Conservation (phyloP, 2,888 invertebrate species). For the Aporophyla lueneburgensis region DNA sequence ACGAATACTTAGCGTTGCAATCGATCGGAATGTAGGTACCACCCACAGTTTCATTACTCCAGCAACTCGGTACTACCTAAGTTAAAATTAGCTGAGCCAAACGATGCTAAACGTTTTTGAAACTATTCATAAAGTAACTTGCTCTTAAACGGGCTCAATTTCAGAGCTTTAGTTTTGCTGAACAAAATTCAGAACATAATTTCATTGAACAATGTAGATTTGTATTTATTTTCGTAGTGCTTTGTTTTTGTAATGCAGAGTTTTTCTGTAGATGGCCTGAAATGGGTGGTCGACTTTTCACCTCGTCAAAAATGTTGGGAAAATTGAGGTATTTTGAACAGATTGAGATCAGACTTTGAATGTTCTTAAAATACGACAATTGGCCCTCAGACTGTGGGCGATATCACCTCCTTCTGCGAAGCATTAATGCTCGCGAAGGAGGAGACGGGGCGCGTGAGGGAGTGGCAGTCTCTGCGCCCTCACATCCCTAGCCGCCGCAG, state of each 20-base stretch:
- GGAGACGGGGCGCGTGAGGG: too few species aligned
- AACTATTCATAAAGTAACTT: conserved; percentile 23
- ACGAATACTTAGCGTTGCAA: neutral
- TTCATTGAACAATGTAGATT: neutral
- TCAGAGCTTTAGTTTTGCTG: neutral
- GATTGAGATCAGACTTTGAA: too few species aligned
- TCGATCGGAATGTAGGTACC: neutral
- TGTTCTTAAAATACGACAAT: too few species aligned
- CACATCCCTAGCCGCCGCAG: too few species aligned
- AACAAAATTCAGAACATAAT: neutral
- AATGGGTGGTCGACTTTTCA: too few species aligned
- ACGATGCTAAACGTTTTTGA: neutral
- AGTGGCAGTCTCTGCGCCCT: too few species aligned
- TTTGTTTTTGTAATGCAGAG: neutral
- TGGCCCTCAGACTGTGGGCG: too few species aligned
- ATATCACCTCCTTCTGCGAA: too few species aligned
- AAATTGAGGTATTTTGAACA: too few species aligned
- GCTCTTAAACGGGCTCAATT: conserved; percentile 13
- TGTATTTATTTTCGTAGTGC: neutral
- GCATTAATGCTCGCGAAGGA: too few species aligned
- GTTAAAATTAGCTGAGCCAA: conserved; percentile 12
- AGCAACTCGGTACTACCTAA: neutral
- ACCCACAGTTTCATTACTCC: conserved; percentile 1
- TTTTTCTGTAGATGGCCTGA: too few species aligned
- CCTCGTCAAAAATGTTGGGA: too few species aligned